phyloP scores from a whole-genome alignment of 2,797 vertebrate genomes.

The Oreochromis grahami region DNA sequence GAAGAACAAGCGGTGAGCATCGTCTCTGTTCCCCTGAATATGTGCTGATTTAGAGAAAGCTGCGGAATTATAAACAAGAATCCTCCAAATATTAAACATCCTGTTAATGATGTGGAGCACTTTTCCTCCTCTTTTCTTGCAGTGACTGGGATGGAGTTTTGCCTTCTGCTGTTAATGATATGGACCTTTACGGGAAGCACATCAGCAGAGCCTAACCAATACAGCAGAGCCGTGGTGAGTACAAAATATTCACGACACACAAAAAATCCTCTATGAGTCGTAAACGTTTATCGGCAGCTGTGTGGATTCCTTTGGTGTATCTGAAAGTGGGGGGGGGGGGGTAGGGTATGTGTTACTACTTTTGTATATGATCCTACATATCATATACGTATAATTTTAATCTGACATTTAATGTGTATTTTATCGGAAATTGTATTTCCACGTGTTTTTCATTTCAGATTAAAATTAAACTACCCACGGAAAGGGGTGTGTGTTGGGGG shows the following conservation, averaged over 20 bases:
- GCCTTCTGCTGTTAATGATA: slow-evolving; percentile 32
- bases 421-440: not conserved
- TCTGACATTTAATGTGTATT: not conserved
- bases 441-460: not conserved
- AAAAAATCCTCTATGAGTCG: not conserved
- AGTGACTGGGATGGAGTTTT: slow-evolving; percentile 43
- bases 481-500: not conserved
- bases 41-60: not conserved
- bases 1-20: slow-evolving; percentile 45
- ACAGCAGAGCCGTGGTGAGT: slow-evolving; percentile 74
- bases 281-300: not conserved
- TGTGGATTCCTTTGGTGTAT: not conserved
- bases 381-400: not conserved
- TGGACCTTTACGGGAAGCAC: slow-evolving; percentile 17
- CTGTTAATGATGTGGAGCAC: not conserved
- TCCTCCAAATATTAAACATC: not conserved
- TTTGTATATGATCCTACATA: not conserved
- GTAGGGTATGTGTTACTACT: not conserved
- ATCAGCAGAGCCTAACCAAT: slow-evolving; percentile 41
- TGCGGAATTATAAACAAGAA: not conserved
- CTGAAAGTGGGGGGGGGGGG: not conserved
- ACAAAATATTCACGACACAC: not conserved
- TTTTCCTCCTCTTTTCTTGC: not conserved
- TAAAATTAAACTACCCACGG: not conserved
- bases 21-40: not conserved